A percentile compares a stretch with the other conserved stretches of the same genome.
These are phyloP conservation scores for Luffia ferchaultella DNA, from an alignment of 2,888 invertebrate species.

Conservation along the genomic window DNA sequence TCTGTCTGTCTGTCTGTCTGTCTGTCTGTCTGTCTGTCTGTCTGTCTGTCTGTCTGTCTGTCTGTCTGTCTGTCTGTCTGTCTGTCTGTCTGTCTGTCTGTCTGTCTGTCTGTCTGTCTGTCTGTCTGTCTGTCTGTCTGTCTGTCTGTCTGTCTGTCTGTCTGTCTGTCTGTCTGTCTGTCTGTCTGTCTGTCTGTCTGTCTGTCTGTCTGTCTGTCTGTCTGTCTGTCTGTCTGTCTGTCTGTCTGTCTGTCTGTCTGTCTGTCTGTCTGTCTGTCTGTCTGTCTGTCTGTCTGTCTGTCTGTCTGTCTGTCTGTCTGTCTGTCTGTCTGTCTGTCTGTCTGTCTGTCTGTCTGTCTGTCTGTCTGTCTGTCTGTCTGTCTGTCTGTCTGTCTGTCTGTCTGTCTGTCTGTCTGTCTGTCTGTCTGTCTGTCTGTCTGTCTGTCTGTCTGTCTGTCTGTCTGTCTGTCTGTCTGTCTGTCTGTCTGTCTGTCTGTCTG, in stretches of 20 bases:
- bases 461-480: background rate
- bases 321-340: background rate
- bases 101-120: constrained; percentile 14
- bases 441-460: background rate
- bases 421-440: constrained; percentile 9
- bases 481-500: constrained; percentile 1
- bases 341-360: constrained; percentile 1
- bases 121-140: constrained; percentile 13
- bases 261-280: constrained; percentile 14
- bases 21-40: constrained; percentile 14
- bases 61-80: constrained; percentile 15
- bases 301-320: constrained; percentile 9
- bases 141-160: constrained; percentile 16
- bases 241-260: constrained; percentile 15
- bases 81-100: constrained; percentile 14
- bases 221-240: constrained; percentile 13
- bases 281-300: constrained; percentile 11
- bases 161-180: constrained; percentile 16
- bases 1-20: constrained; percentile 15
- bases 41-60: constrained; percentile 15
- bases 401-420: constrained; percentile 14
- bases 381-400: constrained; percentile 10
- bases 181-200: constrained; percentile 16
- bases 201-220: constrained; percentile 12
- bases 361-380: constrained; percentile 1